phyloP scores from a whole-genome alignment of 2,888 invertebrate species.

The Drosophila recens region DNA sequence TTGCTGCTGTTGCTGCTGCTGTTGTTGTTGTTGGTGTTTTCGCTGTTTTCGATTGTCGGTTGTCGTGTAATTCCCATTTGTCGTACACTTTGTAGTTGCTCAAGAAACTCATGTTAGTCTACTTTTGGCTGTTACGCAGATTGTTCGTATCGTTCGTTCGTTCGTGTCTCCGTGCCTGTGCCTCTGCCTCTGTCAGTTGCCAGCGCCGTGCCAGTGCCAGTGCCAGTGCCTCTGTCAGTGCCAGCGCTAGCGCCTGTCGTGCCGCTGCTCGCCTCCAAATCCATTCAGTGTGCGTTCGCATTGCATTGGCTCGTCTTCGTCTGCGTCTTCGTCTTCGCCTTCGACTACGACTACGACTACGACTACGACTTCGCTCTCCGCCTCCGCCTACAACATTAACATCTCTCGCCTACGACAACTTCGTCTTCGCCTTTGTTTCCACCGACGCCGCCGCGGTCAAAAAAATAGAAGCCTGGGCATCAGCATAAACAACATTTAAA shows the following conservation, averaged over 20 bases:
- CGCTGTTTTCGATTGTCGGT: slow-evolving; percentile 83
- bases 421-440: slow-evolving; percentile 8
- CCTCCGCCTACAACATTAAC: slow-evolving; percentile 4
- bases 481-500: slow-evolving; percentile 39
- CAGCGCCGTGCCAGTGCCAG: slow-evolving; percentile 39
- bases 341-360: slow-evolving; percentile 24
- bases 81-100: slow-evolving; percentile 85
- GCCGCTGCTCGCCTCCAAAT: slow-evolving; percentile 53
- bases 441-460: slow-evolving; percentile 29
- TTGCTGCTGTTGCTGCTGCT: slow-evolving; percentile 43
- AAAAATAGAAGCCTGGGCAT: slow-evolving; percentile 29
- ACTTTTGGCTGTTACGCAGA: slow-evolving; percentile 86
- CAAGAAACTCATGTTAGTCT: slow-evolving; percentile 85
- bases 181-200: slow-evolving; percentile 41
- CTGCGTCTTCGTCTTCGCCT: slow-evolving; percentile 21
- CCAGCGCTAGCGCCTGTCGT: slow-evolving; percentile 65
- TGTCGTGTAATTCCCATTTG: slow-evolving; percentile 85
- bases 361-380: slow-evolving; percentile 3
- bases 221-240: slow-evolving; percentile 36
- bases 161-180: slow-evolving; percentile 40
- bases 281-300: slow-evolving; percentile 45
- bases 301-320: slow-evolving; percentile 40
- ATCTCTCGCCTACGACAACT: slow-evolving; percentile 20
- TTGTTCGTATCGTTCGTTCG: slow-evolving; percentile 83
- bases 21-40: slow-evolving; percentile 67